Base-by-base conservation (phyloP, 2,113 vertebrate genomes). In the Lepisosteus osseus region DNA sequence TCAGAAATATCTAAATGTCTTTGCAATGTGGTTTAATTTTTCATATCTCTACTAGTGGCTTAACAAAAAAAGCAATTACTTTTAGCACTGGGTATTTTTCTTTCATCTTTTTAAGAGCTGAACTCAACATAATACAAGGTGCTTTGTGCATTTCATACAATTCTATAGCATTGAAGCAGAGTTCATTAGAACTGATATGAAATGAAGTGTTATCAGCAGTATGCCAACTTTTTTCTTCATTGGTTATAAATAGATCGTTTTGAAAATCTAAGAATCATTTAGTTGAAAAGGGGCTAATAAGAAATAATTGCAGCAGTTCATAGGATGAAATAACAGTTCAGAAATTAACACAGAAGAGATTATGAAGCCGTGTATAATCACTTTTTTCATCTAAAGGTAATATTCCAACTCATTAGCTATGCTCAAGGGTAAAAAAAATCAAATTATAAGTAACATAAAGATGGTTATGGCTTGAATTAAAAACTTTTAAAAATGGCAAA, bases 31-130 rank as follows among this genome's bases (percentile, higher is more conserved):
- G 59, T 12, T 64, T 72, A 57, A 65, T 12, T 72, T 65, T 69
- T 54, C 14, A 65, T 70, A 74, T 76, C 72, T 72, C 71, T 15
- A 66, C 67, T 66, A 68, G 67, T 61, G 69, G 68, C 72, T 74
- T 78, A 7, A 77, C 74, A 74, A 73, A 76, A 56, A 78, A 80
- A 73, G 79, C 72, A 70, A 74, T 76, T 76, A 80, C 67, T 61
- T 65, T 78, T 54, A 42, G 12, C 63, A 72, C 40, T 76, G 44
- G 73, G 69, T 68, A 61, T 72, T 76, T 51, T 67, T n/a, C 76
- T 74, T 80, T 78, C 47, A 76, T 74, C 67, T 62, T 41, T 45
- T 47, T 54, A 62, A 64, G 65, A 41, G 72, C 43, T 62, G 61
- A 74, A 68, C 70, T 54, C 74, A 65, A 73, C 64, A 78, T 69